Evolutionary conservation across 2,113 vertebrate genomes (phyloP).

Genomic region (Ictalurus furcatus): DNA sequence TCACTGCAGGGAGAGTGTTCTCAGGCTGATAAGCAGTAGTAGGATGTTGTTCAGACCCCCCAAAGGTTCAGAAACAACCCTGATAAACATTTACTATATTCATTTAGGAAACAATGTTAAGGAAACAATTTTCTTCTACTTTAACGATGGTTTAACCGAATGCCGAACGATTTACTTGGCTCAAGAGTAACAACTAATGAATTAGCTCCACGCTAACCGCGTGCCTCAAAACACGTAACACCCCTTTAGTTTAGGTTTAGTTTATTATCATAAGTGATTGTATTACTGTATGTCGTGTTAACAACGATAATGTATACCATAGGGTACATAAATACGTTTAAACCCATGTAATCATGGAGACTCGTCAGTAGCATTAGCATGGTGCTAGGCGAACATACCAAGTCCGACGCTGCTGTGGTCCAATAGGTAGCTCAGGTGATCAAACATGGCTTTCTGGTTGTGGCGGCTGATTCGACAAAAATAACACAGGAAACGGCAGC

Average conservation of each 20-base stretch:
- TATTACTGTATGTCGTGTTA: neutral
- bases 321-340: neutral
- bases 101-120: neutral
- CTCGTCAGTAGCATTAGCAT: neutral
- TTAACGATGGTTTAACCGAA: neutral
- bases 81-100: neutral
- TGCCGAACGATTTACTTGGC: neutral
- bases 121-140: neutral
- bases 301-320: neutral
- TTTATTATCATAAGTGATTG: neutral
- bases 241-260: too few relatives aligned
- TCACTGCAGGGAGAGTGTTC: neutral
- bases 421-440: conserved; percentile 93
- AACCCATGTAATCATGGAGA: neutral
- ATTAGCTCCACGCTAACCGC: neutral
- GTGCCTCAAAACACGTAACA: neutral
- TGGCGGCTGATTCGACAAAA: conserved; percentile 95
- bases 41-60: neutral
- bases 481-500: conserved; percentile 95
- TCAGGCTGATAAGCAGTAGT: neutral
- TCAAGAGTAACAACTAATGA: neutral
- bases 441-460: conserved; percentile 96
- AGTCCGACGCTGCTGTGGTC: conserved; percentile 95
- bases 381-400: conserved; percentile 57
- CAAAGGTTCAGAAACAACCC: neutral